Percentiles rank a stretch among this genome's conserved stretches.
Conservation (phyloP, 1,140 invertebrate genomes). For the Hypothenemus hampei region DNA sequence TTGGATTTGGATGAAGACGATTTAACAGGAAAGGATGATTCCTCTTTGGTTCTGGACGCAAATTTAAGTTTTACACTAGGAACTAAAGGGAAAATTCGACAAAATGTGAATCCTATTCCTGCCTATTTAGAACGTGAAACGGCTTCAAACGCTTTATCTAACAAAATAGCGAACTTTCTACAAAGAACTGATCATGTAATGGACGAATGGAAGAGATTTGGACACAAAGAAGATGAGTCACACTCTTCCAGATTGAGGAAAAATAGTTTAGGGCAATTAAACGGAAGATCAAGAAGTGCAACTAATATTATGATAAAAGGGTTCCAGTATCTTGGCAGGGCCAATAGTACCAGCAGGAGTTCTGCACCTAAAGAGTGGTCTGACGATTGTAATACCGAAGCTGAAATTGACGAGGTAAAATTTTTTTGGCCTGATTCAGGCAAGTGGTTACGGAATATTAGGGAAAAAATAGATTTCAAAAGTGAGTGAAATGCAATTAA, state of each 20-base stretch:
- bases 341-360: constrained; percentile 48
- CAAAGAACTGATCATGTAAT: constrained; percentile 78
- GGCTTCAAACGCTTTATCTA: constrained; percentile 65
- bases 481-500: no score
- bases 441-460: no score
- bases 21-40: constrained; percentile 58
- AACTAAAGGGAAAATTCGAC: constrained; percentile 61
- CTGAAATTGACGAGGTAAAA: constrained; percentile 56
- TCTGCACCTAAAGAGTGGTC: constrained; percentile 48
- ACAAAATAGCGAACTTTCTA: constrained; percentile 73
- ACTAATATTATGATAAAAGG: constrained; percentile 76
- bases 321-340: constrained; percentile 64
- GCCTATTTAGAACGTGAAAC: constrained; percentile 69
- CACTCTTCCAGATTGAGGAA: constrained; percentile 41
- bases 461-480: no score
- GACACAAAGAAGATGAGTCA: constrained; percentile 53
- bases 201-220: constrained; percentile 71
- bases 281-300: constrained; percentile 64
- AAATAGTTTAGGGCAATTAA: constrained; percentile 42
- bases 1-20: constrained; percentile 51
- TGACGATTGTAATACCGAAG: constrained; percentile 55
- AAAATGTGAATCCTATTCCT: constrained; percentile 62
- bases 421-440: neutral
- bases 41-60: constrained; percentile 73
- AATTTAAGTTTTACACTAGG: constrained; percentile 74